Evolutionary conservation across 53 echinoderm and acorn worm genomes (phyloP).

Genomic region (Henricia sp.): DNA sequence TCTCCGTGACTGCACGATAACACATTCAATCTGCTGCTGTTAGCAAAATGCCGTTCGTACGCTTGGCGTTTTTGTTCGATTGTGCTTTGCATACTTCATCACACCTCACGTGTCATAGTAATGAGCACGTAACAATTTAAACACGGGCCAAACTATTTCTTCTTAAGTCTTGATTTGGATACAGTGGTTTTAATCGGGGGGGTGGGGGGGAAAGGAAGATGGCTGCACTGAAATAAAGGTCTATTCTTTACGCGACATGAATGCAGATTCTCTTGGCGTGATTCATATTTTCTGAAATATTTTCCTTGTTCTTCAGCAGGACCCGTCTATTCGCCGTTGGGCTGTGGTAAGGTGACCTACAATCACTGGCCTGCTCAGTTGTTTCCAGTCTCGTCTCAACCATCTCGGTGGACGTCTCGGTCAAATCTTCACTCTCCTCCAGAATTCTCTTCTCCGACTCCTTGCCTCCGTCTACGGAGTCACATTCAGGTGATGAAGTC

Average conservation of each 20-base stretch:
- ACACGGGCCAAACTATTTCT: too few relatives aligned
- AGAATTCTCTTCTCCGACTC: slow-evolving; percentile 47
- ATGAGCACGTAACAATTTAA: too few relatives aligned
- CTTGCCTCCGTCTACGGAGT: slow-evolving; percentile 23
- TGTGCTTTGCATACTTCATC: too few relatives aligned
- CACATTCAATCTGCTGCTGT: too few relatives aligned
- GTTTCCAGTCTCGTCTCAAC: not conserved
- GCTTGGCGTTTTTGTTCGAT: too few relatives aligned
- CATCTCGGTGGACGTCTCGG: not conserved
- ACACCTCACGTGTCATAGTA: too few relatives aligned
- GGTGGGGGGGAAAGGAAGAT: too few relatives aligned
- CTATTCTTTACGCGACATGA: slow-evolving; percentile 45
- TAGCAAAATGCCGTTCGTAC: too few relatives aligned
- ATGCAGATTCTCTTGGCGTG: slow-evolving; percentile 88
- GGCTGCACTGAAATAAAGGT: too few relatives aligned
- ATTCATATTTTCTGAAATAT: slow-evolving; percentile 68
- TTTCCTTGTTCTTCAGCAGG: slow-evolving; percentile 75
- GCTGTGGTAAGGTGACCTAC: slow-evolving; percentile 76
- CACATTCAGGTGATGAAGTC: slow-evolving; percentile 6
- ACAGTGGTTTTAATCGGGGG: too few relatives aligned
- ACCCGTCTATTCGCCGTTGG: slow-evolving; percentile 65
- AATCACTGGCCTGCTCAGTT: slow-evolving; percentile 19
- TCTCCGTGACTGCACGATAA: too few relatives aligned
- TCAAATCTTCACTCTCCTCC: not conserved
- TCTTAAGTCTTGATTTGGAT: not conserved